Evolutionary conservation across 2,113 vertebrate genomes (phyloP).

Genomic region (Oriolus oriolus): DNA sequence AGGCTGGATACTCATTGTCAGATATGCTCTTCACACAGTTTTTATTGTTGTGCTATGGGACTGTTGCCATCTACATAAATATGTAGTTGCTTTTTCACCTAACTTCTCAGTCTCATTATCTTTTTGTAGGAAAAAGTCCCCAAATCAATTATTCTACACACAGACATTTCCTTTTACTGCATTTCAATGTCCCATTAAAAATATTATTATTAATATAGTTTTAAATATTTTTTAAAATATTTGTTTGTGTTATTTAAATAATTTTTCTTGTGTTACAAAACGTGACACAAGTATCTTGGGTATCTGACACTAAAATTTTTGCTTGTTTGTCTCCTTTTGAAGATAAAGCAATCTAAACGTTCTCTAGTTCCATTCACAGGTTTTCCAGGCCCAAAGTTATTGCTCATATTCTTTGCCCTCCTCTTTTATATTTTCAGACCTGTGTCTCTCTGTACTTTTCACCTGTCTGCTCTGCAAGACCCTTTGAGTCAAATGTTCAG

Average conservation of each 20-base stretch:
- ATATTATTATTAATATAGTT: background rate
- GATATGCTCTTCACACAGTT: background rate
- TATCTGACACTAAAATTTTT: background rate
- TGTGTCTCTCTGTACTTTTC: background rate
- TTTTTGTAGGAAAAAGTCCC: background rate
- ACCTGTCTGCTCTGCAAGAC: background rate
- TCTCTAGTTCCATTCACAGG: background rate
- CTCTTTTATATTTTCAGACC: background rate
- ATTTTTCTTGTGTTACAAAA: background rate
- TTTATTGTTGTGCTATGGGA: background rate
- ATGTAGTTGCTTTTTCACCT: background rate
- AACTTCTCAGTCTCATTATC: background rate
- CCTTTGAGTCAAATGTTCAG: background rate
- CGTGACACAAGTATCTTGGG: background rate
- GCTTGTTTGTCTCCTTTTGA: background rate
- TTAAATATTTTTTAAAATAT: background rate
- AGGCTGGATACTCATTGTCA: background rate
- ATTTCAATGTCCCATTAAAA: background rate
- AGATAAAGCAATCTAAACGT: background rate
- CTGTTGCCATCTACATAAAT: background rate
- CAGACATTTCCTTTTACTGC: background rate
- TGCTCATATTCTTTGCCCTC: background rate
- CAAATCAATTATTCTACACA: background rate
- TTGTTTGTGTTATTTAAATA: background rate
- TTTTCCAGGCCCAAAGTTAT: background rate